Percentiles rank a stretch among this genome's conserved stretches.
These are phyloP conservation scores for Nycticorax nycticorax DNA, from an alignment of 2,113 vertebrate genomes.

Conservation along the genomic window DNA sequence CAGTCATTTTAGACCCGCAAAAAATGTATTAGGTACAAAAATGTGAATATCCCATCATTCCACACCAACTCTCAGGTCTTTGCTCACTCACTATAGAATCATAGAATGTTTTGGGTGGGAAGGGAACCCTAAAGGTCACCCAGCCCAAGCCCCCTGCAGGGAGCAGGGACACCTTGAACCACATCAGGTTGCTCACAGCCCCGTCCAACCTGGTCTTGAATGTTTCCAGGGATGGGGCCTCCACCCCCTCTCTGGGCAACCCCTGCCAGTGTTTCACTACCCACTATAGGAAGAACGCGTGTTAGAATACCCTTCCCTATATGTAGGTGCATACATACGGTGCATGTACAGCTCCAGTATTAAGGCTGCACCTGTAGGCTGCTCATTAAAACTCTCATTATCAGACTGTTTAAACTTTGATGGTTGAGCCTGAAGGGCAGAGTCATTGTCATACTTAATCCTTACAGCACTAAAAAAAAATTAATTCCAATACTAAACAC, in stretches of 20 bases:
- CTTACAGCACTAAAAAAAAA: neutral
- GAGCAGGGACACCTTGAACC: no score
- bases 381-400: neutral
- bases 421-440: neutral
- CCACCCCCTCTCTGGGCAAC: no score
- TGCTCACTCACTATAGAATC: neutral
- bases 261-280: no score
- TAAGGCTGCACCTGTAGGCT: neutral
- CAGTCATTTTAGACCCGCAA: neutral
- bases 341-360: neutral
- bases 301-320: neutral
- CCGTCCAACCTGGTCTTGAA: no score
- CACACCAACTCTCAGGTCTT: neutral
- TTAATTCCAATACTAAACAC: neutral
- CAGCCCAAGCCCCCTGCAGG: no score
- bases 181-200: no score
- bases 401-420: neutral
- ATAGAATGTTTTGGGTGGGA: no score
- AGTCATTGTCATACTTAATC: neutral
- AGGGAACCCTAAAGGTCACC: no score
- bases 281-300: neutral
- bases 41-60: neutral
- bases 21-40: neutral
- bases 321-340: no score
- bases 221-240: no score